Evolutionary conservation across 2,797 vertebrate genomes (phyloP).

Genomic region (Saguinus oedipus): DNA sequence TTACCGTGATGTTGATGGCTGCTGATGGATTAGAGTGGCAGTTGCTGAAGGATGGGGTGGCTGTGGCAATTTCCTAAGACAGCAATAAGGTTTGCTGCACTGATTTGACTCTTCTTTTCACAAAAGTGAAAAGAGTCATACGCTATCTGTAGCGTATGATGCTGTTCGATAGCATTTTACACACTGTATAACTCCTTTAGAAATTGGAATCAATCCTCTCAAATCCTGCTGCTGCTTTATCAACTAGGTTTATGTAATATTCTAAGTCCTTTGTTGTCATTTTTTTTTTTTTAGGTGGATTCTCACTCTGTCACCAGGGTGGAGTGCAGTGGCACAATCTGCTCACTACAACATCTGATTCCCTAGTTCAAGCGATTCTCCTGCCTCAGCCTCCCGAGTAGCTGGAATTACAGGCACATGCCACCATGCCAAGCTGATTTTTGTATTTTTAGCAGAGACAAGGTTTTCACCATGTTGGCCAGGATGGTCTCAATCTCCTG

Average conservation of each 20-base stretch:
- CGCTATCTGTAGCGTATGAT: not conserved
- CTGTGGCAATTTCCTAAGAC: not conserved
- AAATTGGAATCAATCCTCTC: not conserved
- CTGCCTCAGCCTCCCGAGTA: too few species aligned
- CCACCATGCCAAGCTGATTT: too few species aligned
- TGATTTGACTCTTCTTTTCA: not conserved
- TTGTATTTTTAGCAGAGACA: too few species aligned
- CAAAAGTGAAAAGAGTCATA: too few species aligned
- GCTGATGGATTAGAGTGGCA: not conserved
- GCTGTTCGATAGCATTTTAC: not conserved
- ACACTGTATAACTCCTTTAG: not conserved
- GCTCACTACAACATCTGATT: too few species aligned
- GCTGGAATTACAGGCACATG: too few species aligned
- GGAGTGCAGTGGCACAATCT: too few species aligned
- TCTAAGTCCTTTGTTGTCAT: not conserved
- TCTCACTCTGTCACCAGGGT: too few species aligned
- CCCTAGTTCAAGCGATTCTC: too few species aligned
- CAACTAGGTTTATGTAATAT: not conserved
- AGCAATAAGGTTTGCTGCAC: not conserved
- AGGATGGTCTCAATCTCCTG: too few species aligned
- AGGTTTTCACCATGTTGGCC: too few species aligned
- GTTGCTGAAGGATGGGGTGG: not conserved
- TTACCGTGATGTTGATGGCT: not conserved
- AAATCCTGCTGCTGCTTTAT: not conserved
- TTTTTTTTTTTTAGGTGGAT: not conserved